phyloP scores from a whole-genome alignment of 2,113 vertebrate species.

The Channa maculata region DNA sequence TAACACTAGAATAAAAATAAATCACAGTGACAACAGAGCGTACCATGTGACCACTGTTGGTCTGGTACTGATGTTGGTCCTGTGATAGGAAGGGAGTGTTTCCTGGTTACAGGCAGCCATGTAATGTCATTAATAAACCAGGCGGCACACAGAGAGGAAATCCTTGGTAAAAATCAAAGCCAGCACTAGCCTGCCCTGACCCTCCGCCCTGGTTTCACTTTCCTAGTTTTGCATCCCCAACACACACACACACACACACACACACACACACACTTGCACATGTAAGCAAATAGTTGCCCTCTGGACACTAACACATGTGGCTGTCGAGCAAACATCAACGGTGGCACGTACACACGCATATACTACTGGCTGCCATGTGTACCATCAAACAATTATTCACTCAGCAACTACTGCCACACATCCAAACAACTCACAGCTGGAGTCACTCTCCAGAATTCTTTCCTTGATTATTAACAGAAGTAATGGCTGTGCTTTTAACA shows the following conservation, averaged over 20 bases:
- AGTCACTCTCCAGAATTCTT: slow-evolving; percentile 20
- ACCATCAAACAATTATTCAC: background rate
- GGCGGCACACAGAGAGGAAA: slow-evolving; percentile 61
- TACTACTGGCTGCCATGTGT: background rate
- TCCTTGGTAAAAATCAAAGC: slow-evolving; percentile 69
- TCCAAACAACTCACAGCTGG: slow-evolving; percentile 28
- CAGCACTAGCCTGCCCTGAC: slow-evolving; percentile 50
- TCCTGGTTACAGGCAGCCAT: slow-evolving; percentile 66
- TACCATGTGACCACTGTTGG: background rate
- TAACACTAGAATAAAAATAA: too few relatives aligned
- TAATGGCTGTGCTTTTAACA: background rate
- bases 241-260: background rate
- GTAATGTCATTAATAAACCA: slow-evolving; percentile 64
- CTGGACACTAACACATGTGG: background rate
- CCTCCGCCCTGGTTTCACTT: slow-evolving; percentile 34
- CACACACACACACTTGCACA: background rate
- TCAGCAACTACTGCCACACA: slow-evolving; percentile 9
- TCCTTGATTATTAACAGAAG: slow-evolving; percentile 35
- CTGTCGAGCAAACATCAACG: background rate
- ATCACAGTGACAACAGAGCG: background rate
- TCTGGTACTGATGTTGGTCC: slow-evolving; percentile 20
- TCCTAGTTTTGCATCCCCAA: slow-evolving; percentile 29
- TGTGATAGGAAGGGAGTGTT: slow-evolving; percentile 45
- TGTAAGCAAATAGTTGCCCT: background rate
- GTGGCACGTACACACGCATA: background rate